Conservation (phyloP, 2,113 vertebrate species). For the Puntigrus tetrazona region DNA sequence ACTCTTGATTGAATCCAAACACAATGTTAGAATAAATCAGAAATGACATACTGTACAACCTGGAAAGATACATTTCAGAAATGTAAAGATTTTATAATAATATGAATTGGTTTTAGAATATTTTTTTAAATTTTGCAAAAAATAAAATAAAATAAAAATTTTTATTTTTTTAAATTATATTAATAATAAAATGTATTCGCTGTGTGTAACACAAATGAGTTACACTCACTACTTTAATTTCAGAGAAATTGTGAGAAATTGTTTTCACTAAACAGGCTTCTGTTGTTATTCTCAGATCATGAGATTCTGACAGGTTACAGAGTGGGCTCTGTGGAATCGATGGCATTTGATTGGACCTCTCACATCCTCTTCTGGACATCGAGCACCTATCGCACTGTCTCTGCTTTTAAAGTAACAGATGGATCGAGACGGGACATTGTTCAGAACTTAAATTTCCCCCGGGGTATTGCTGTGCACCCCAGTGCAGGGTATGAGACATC, state of each 20-base stretch:
- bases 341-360: slow-evolving; percentile 98
- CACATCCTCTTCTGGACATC: slow-evolving; percentile 98
- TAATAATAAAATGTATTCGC: no score
- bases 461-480: slow-evolving; percentile 92
- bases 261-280: slow-evolving; percentile 3
- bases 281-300: slow-evolving; percentile 80
- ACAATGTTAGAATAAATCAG: background rate
- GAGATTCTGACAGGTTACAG: slow-evolving; percentile 89
- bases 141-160: no score
- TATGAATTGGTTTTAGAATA: no score
- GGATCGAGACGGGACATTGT: slow-evolving; percentile 90
- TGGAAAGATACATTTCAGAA: background rate
- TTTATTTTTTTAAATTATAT: no score
- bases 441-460: slow-evolving; percentile 89
- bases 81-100: no score
- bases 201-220: no score
- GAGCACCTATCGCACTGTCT: slow-evolving; percentile 84
- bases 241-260: no score
- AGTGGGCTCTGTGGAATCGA: slow-evolving; percentile 90
- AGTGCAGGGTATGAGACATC: slow-evolving; percentile 83
- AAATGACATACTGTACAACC: background rate
- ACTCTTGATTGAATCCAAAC: background rate
- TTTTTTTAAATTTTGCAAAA: no score
- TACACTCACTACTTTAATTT: no score
- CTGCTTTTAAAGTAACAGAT: slow-evolving; percentile 89